Evolutionary conservation across 2,888 invertebrate species (phyloP), one percentile per base, ranked within the genome.

Genomic region (Agonum fuliginosum): DNA sequence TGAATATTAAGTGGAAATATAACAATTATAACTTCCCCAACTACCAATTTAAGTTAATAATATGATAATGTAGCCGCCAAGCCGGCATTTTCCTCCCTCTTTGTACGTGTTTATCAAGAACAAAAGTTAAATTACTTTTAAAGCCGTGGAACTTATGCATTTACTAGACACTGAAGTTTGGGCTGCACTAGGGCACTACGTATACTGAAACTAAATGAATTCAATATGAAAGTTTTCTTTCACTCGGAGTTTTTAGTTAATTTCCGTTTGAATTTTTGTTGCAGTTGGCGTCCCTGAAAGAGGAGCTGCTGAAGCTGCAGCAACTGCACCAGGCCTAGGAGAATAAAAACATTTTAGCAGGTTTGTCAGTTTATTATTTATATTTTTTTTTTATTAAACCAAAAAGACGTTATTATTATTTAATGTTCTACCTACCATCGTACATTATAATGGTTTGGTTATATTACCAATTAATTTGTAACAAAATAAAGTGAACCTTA

Each of bases 81-180:
- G 6, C 1, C 46, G 34, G 24, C 27, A 24, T 54, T 10, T 30
- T 62, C 58, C 8, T 30, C 30, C 12, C 30, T 62, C 58, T 30
- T 41, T 22, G n/a, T 17, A 67, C 10, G 24, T 37, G 51, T 75
- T 67, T 75, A 75, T 75, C 37, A 41, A 46, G 46, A 17, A 48
- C 48, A 58, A 75, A 74, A 75, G 51, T 75, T 75, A 75, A 75
- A 75, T 75, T 67, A 75, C 75, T 51, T 75, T 37, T 30, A 8
- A 12, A 22, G 30, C 19, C 37, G 48, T 46, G 14, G 34, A 74
- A 74, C 27, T 46, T 67, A 22, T 34, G 46, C 74, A 41, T 65
- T 75, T 65, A 5, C 24, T 41, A 17, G 37, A 46, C n/a, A n/a
- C n/a, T n/a, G 34, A 74, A 74, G 17, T 46, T 67, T 12, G 19